phyloP scores from a whole-genome alignment of 2,113 vertebrate genomes.

The Coturnix japonica region DNA sequence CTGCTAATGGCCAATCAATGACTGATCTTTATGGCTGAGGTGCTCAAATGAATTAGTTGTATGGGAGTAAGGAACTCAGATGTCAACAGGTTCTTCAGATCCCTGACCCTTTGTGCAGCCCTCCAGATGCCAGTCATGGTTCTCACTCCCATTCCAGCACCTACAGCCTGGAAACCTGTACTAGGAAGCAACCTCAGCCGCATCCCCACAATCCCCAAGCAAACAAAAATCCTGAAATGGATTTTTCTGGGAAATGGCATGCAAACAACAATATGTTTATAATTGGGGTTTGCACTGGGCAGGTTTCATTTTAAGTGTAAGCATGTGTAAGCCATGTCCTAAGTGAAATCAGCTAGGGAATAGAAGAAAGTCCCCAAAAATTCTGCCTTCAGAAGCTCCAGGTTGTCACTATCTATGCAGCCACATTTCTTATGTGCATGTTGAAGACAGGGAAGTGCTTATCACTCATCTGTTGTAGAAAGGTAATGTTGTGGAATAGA shows the following conservation, averaged over 20 bases:
- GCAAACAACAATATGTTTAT: neutral
- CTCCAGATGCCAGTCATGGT: neutral
- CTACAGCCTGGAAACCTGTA: neutral
- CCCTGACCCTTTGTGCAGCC: neutral
- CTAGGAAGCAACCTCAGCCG: neutral
- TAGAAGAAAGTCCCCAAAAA: neutral
- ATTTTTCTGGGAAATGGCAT: neutral
- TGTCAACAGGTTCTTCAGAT: neutral
- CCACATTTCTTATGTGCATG: neutral
- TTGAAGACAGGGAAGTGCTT: neutral
- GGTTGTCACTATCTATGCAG: neutral
- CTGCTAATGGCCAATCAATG: neutral
- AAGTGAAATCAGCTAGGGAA: neutral
- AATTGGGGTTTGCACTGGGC: neutral
- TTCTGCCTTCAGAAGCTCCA: neutral
- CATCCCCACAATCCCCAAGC: neutral
- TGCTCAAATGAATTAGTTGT: neutral
- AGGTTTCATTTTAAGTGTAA: neutral
- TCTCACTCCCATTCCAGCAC: neutral
- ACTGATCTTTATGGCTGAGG: neutral
- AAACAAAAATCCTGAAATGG: neutral
- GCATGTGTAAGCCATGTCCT: neutral
- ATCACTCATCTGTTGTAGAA: constrained; percentile 4
- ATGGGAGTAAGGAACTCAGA: neutral
- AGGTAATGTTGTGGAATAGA: constrained; percentile 24